A percentile compares a stretch with the other conserved stretches of the same genome.
Evolutionary conservation across 2,113 vertebrate genomes (phyloP).

Genomic region (Pelodiscus sinensis): DNA sequence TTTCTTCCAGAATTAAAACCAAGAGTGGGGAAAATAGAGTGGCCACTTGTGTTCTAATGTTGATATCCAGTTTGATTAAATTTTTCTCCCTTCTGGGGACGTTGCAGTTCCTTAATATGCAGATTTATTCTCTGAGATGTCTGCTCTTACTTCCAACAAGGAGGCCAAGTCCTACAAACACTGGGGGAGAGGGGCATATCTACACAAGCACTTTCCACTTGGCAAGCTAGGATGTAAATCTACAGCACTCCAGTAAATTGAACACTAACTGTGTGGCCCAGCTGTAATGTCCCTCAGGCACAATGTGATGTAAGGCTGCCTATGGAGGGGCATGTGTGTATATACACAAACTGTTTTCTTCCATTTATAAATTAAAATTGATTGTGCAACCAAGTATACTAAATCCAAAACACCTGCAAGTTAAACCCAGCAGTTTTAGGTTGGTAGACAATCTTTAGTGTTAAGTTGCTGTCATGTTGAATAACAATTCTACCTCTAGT

Average conservation of each 20-base stretch:
- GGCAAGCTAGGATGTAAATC: background rate
- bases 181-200: background rate
- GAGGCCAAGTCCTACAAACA: background rate
- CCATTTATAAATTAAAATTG: background rate
- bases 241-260: background rate
- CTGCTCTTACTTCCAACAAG: background rate
- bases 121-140: background rate
- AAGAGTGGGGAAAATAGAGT: background rate
- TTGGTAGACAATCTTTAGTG: background rate
- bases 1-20: background rate
- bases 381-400: background rate
- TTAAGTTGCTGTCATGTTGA: background rate
- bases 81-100: background rate
- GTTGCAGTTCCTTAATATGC: constrained; percentile 2
- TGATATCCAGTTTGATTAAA: background rate
- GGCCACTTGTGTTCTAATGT: background rate
- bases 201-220: background rate
- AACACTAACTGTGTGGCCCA: background rate
- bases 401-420: constrained; percentile 11
- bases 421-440: background rate
- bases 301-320: background rate
- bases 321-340: background rate
- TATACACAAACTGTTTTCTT: background rate
- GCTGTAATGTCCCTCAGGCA: background rate
- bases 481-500: constrained; percentile 1